Evolutionary conservation across 2,888 invertebrate genomes (phyloP), one percentile per base, ranked within the genome.

Genomic region (Formica aserva): DNA sequence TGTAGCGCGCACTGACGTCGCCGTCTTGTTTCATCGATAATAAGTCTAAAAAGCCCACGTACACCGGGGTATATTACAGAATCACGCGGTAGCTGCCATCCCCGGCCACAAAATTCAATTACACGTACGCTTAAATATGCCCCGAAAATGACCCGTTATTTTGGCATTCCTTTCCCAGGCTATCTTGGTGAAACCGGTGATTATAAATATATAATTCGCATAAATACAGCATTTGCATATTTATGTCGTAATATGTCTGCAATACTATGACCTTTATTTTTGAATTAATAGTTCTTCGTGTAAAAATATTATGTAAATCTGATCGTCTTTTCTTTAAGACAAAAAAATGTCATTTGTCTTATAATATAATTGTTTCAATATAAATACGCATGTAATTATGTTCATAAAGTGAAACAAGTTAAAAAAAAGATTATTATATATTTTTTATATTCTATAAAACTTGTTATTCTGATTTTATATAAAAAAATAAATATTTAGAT

Each of bases 91-190:
- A 55, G 45, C 18, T 35, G 52, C 71, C 52, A n/a, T 71, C 26
- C 48, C 5, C 71, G 55, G 35, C 74, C 45, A 41, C 60, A 29
- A 71, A 62, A 84, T 82, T 84, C 84, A 82, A 88, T 89, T 88
- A 88, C 85, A 88, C 87, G 83, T 82, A 83, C 84, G 86, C 84
- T 85, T 89, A 88, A 89, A 82, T 85, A 82, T 85, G 71, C 81
- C 84, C 66, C 32, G 63, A 82, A 82, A 82, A 81, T 81, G 29
- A 76, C 38, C 63, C 63, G 80, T 78, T 80, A 78, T 85, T 85
- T 83, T 48, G 52, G 41, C 71, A 83, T 83, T 80, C 80, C 71
- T 77, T 77, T 82, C 60, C 77, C 65, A 15, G 11, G 65, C 13
- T 69, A 60, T 45, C 48, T n/a, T 3, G 63, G 4, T 38, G 18